Conservation (phyloP, 2,888 invertebrate species). For the Eristalis arbustorum region DNA sequence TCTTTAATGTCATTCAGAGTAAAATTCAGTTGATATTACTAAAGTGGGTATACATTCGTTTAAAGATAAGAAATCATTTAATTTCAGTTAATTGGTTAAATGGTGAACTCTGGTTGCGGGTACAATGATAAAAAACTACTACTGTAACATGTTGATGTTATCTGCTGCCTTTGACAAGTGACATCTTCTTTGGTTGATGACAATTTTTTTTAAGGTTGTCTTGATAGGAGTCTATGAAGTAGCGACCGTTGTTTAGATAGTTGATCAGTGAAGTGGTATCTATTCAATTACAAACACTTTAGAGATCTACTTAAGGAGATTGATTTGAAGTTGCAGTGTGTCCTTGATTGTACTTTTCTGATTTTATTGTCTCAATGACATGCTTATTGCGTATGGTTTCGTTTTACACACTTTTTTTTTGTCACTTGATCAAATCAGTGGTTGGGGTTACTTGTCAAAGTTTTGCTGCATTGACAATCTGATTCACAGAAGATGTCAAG, state of each 20-base stretch:
- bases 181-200: not conserved
- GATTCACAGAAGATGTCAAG: too few relatives aligned
- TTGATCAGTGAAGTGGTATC: not conserved
- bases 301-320: not conserved
- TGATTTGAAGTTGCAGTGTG: not conserved
- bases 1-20: not conserved
- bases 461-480: too few relatives aligned
- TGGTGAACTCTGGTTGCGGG: constrained; percentile 27
- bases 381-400: too few relatives aligned
- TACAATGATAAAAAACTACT: constrained; percentile 26
- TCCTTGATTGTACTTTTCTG: not conserved
- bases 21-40: not conserved
- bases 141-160: constrained; percentile 22
- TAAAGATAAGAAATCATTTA: constrained; percentile 41
- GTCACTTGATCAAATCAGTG: too few relatives aligned
- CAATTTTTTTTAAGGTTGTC: not conserved
- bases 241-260: not conserved
- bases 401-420: too few relatives aligned
- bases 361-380: not conserved
- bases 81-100: constrained; percentile 49
- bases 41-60: not conserved
- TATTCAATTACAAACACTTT: not conserved
- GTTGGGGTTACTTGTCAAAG: too few relatives aligned
- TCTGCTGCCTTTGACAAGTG: not conserved
- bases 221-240: not conserved